Evolutionary conservation across 1,140 invertebrate species (phyloP).

Genomic region (Goniozus legneri): DNA sequence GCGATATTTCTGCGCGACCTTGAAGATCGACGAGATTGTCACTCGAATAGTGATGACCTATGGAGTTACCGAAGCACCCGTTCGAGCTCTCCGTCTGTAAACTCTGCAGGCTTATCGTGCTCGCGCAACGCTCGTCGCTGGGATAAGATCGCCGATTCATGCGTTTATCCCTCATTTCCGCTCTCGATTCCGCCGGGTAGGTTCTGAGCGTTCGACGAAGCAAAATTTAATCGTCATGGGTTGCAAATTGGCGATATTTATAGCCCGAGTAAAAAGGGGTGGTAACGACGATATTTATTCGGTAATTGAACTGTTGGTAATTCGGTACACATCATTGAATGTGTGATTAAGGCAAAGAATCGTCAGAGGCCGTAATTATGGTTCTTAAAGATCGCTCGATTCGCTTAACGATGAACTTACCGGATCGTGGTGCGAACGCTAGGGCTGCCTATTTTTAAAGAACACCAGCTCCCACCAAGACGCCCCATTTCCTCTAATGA

Average conservation of each 20-base stretch:
- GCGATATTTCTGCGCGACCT: slow-evolving; percentile 29
- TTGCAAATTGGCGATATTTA: no score
- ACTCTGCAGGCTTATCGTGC: slow-evolving; percentile 36
- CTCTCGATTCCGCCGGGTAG: no score
- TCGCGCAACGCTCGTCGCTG: slow-evolving; percentile 11
- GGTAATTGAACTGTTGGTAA: background rate
- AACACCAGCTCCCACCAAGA: slow-evolving; percentile 56
- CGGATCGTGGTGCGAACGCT: slow-evolving; percentile 30
- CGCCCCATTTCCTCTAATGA: slow-evolving; percentile 64
- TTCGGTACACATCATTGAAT: background rate
- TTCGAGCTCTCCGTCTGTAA: slow-evolving; percentile 25
- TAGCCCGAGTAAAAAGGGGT: no score
- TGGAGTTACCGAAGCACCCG: slow-evolving; percentile 23
- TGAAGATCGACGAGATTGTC: slow-evolving; percentile 37
- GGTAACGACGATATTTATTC: no score
- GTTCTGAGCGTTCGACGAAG: no score
- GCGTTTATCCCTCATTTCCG: no score
- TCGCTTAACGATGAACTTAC: slow-evolving; percentile 18
- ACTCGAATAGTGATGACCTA: slow-evolving; percentile 30
- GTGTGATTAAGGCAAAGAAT: background rate
- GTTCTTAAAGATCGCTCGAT: background rate
- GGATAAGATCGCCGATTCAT: no score
- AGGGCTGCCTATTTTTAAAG: slow-evolving; percentile 20
- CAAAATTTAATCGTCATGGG: no score
- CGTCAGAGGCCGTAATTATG: background rate